phyloP scores from a whole-genome alignment of 2,888 invertebrate genomes.

The Parnassius apollo region DNA sequence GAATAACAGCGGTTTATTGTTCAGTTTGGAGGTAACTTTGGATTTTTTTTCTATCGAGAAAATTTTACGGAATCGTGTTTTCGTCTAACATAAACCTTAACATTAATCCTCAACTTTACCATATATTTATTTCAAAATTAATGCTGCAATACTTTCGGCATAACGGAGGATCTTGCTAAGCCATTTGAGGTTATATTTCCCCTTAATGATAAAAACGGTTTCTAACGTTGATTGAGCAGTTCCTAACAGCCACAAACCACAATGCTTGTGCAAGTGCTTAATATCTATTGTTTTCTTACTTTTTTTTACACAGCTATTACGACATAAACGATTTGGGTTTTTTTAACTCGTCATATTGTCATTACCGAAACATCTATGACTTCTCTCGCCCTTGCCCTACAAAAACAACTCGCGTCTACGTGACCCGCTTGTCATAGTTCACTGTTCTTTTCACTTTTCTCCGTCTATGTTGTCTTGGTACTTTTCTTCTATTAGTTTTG shows the following conservation, averaged over 20 bases:
- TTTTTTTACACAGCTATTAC: conserved; percentile 2
- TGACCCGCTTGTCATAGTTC: conserved; percentile 54
- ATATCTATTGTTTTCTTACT: background rate
- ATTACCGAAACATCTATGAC: conserved; percentile 19
- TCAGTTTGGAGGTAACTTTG: no score
- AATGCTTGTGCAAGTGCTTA: conserved; percentile 4
- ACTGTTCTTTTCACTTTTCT: conserved; percentile 19
- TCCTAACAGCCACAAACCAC: background rate
- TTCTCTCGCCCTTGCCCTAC: conserved; percentile 57
- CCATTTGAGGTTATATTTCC: no score
- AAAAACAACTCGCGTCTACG: conserved; percentile 51
- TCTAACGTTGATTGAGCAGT: background rate
- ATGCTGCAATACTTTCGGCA: no score
- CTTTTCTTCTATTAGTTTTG: conserved; percentile 19
- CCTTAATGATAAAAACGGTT: no score
- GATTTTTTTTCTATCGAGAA: no score
- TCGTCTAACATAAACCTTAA: no score
- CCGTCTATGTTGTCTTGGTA: conserved; percentile 36
- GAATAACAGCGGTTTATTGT: no score
- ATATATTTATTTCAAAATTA: no score
- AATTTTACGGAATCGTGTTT: no score
- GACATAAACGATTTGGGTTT: conserved; percentile 1
- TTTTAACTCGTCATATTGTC: conserved; percentile 16
- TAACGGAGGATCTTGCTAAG: no score
- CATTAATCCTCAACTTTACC: no score